Percentiles rank a stretch among this genome's conserved stretches.
phyloP scores from a whole-genome alignment of 2,113 vertebrate genomes.

The Pleuronectes platessa region DNA sequence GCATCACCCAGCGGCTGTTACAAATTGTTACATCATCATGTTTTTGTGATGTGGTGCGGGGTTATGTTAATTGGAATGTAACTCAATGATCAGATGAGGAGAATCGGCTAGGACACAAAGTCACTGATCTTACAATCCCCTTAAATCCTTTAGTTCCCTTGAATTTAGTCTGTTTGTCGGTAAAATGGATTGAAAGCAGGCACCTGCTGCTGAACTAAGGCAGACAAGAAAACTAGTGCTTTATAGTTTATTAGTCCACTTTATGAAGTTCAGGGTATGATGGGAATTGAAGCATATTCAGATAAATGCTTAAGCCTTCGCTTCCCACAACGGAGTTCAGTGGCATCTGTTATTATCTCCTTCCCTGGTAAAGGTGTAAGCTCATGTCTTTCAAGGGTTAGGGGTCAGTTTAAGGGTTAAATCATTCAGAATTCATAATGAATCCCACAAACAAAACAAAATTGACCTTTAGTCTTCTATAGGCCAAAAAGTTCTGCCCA shows the following conservation, averaged over 20 bases:
- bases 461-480: too few relatives aligned
- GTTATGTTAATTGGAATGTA: conserved; percentile 3
- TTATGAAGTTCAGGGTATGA: not conserved
- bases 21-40: conserved; percentile 28
- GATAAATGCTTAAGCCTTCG: not conserved
- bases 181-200: not conserved
- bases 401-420: too few relatives aligned
- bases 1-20: conserved; percentile 9
- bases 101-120: conserved; percentile 5
- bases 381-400: too few relatives aligned
- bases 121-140: not conserved
- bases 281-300: not conserved
- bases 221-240: not conserved
- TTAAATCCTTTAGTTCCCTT: not conserved
- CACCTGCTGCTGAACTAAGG: not conserved
- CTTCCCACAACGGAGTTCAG: not conserved
- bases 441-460: too few relatives aligned
- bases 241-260: not conserved
- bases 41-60: conserved; percentile 15
- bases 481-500: too few relatives aligned
- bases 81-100: conserved; percentile 21
- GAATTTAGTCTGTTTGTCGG: too few relatives aligned
- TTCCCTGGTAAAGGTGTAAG: too few relatives aligned
- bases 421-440: too few relatives aligned
- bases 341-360: too few relatives aligned